Conservation (phyloP, 2,113 vertebrate genomes). For the Macroglossus sobrinus region DNA sequence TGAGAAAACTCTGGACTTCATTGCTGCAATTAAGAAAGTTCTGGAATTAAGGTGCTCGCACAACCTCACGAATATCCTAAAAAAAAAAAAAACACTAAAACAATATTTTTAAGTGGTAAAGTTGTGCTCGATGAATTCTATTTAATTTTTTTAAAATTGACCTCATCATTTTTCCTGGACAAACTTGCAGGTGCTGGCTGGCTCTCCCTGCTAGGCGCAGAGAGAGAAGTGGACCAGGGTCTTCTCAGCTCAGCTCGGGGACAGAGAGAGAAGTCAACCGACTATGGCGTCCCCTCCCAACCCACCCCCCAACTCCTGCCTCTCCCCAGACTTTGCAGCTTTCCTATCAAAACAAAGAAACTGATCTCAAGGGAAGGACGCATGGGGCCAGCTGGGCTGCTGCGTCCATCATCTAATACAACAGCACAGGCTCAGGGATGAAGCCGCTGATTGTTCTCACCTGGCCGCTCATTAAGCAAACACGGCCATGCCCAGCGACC, state of each 20-base stretch:
- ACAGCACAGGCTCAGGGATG: background rate
- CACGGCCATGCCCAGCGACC: background rate
- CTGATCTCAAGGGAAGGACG: background rate
- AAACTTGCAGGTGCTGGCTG: background rate
- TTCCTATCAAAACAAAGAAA: background rate
- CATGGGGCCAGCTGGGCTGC: background rate
- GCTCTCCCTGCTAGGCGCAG: accelerated
- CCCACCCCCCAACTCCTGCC: too few species aligned
- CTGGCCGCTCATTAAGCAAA: background rate
- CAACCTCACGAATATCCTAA: background rate
- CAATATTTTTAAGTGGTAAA: background rate
- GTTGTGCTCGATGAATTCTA: background rate
- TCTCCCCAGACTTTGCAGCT: background rate
- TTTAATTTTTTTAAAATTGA: background rate
- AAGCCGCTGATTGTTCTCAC: background rate
- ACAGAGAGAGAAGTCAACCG: too few species aligned
- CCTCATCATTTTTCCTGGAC: background rate
- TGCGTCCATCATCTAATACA: background rate
- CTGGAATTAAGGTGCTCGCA: background rate
- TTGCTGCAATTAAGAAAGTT: too few species aligned
- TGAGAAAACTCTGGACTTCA: background rate
- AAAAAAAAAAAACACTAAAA: background rate
- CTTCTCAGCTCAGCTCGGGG: background rate
- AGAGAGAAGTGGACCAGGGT: accelerated
- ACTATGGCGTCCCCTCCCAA: accelerated